Evolutionary conservation across 2,113 vertebrate species (phyloP), one percentile per base, ranked within the genome.

Genomic region (Aramus guarauna): DNA sequence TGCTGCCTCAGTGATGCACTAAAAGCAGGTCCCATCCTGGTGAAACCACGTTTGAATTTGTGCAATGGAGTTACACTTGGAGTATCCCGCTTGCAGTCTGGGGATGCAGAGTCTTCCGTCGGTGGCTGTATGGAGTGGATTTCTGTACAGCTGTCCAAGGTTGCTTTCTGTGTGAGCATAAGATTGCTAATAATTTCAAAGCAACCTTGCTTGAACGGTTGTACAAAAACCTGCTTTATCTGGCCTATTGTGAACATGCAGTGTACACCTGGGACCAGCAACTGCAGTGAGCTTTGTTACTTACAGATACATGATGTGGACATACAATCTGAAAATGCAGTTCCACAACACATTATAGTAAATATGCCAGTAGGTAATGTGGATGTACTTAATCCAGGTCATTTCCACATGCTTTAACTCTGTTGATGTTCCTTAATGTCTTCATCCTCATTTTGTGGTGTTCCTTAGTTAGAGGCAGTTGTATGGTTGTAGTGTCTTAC

Each of bases 381-480:
- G 50, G 11, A 12, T 60, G 27, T 77, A n/a, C 20, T 24, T 12
- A 21, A 0, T 80, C 20, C 1, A 9, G 17, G 26, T 32, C 4
- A 22, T 60, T 94, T 59, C 26, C 32, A 69, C 4, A 10, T 41
- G 9, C 68, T 39, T 80, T 60, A 43, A 6, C 9, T 84, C 45
- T 71, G 11, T 43, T 74, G 39, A 39, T 47, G 7, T 53, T 76
- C 1, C 2, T 37, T 72, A 86, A 59, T 59, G 4, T 74, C 11
- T 50, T 75, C 15, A 6, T 89, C 16, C 13, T 78, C n/a, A 3
- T 73, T 84, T 77, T 69, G 30, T 6, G 12, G 48, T 3, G 27
- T 32, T 87, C 19, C 20, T 68, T 89, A 45, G n/a, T 52, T 68
- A 23, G 17, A 68, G 16, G 32, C 63, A 80, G 13, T 15, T 52